Evolutionary conservation across 2,797 vertebrate genomes (phyloP), one percentile per base, ranked within the genome.

Genomic region (Tapirus indicus): DNA sequence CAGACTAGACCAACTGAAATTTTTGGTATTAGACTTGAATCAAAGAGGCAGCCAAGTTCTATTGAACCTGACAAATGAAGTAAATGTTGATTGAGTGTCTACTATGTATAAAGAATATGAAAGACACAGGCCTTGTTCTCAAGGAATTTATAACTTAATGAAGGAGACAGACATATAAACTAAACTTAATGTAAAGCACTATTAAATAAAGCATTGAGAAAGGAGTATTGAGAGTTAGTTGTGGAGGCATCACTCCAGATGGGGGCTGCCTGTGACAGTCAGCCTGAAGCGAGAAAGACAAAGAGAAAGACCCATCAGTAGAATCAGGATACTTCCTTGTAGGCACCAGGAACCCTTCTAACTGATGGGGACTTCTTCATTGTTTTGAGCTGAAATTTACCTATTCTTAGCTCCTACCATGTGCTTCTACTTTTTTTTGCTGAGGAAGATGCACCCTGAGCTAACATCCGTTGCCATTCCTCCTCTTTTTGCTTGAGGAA

Each of bases 41-140:
- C 64, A 79, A 79, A 85, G 88, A 79, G 74, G 35, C 56, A 80
- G 91, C 62, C 86, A 96, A 94, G 58, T 91, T 95, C 88, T 94
- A 49, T 52, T 88, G 96, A 93, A 96, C 38, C 83, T 52, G 41
- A 87, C 78, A 91, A 95, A 78, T 68, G 84, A 91, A 96, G 79
- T 52, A 58, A 87, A 93, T 52, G 69, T 83, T 84, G 86, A 95
- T 66, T 91, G 88, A 91, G 35, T 69, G 44, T 91, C 93, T 93
- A 77, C 75, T 72, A 62, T n/a, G 27, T 71, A 74, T 78, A 91
- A 90, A 87, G 69, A 94, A 58, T 64, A 69, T 38, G 56, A 91
- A 96, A 93, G 79, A 62, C 68, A 71, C 11, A 25, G 64, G 66
- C 44, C 92, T 93, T 95, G 60, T 82, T 91, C 94, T 94, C 23